These are phyloP conservation scores for Drosophila ficusphila DNA, from an alignment of 1,140 invertebrate genomes.

Conservation along the genomic window DNA sequence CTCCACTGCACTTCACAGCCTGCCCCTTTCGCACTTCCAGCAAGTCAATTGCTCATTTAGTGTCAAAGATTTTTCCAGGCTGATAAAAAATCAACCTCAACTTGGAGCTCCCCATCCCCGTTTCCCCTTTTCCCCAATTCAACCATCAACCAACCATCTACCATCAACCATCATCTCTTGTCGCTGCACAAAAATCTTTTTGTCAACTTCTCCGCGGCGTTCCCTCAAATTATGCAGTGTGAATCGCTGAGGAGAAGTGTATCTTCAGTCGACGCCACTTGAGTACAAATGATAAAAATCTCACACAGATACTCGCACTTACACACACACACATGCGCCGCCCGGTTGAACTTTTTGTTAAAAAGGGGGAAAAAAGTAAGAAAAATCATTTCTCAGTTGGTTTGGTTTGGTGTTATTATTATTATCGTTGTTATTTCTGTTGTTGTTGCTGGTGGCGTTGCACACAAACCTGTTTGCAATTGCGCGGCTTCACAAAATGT, in stretches of 20 bases:
- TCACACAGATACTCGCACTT: constrained; percentile 48
- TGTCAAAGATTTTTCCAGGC: constrained; percentile 78
- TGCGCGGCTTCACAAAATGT: constrained; percentile 37
- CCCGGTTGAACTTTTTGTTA: constrained; percentile 60
- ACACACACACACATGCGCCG: constrained; percentile 32
- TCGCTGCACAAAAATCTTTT: constrained; percentile 76
- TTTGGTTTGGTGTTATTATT: constrained; percentile 40
- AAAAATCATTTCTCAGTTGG: constrained; percentile 26
- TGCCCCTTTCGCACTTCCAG: constrained; percentile 24
- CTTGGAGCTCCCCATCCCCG: no score
- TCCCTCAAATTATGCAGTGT: constrained; percentile 77
- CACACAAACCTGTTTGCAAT: constrained; percentile 75
- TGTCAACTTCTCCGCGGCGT: constrained; percentile 58
- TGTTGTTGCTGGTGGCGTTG: constrained; percentile 38
- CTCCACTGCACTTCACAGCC: constrained; percentile 4
- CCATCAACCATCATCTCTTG: constrained; percentile 77
- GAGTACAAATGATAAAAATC: constrained; percentile 80
- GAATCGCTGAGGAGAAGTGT: constrained; percentile 49
- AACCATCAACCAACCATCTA: no score
- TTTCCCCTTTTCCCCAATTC: no score
- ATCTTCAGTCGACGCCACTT: constrained; percentile 66
- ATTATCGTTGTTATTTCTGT: constrained; percentile 11
- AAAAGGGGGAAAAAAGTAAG: constrained; percentile 1
- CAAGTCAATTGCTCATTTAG: constrained; percentile 81
- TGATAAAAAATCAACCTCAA: constrained; percentile 57